Evolutionary conservation across 2,113 vertebrate genomes (phyloP).

Genomic region (Zosterops pallidus): DNA sequence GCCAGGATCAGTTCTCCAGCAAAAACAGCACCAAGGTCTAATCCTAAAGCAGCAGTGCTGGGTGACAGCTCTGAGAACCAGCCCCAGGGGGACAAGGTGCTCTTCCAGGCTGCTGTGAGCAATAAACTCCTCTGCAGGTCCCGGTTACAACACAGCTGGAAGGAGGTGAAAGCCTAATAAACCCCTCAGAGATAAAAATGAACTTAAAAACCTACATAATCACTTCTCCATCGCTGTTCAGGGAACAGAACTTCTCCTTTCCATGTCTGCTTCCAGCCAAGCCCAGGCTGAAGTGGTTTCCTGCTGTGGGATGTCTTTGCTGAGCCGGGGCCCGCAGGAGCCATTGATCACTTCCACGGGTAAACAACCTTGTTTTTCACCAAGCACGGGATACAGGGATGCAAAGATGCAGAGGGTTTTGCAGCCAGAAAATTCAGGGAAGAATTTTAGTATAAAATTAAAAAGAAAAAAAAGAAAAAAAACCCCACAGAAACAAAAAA

Average conservation of each 20-base stretch:
- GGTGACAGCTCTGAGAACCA: background rate
- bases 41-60: background rate
- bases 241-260: background rate
- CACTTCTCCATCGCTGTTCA: background rate
- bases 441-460: background rate
- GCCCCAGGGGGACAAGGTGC: background rate
- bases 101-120: background rate
- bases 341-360: constrained; percentile 28
- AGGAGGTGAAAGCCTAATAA: background rate
- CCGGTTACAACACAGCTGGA: fast-evolving
- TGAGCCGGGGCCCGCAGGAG: background rate
- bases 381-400: background rate
- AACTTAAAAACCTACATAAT: background rate
- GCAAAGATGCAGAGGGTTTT: background rate
- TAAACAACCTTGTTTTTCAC: constrained; percentile 52
- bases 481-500: too few relatives aligned
- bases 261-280: background rate
- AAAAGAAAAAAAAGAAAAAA: background rate
- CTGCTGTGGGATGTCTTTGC: background rate
- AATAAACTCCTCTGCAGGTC: background rate
- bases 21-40: background rate
- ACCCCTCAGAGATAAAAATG: background rate
- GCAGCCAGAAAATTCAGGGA: background rate
- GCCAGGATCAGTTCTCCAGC: background rate
- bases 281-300: constrained; percentile 2